Base-by-base conservation (phyloP, 2,113 vertebrate genomes). In the Lophochroa leadbeateri region DNA sequence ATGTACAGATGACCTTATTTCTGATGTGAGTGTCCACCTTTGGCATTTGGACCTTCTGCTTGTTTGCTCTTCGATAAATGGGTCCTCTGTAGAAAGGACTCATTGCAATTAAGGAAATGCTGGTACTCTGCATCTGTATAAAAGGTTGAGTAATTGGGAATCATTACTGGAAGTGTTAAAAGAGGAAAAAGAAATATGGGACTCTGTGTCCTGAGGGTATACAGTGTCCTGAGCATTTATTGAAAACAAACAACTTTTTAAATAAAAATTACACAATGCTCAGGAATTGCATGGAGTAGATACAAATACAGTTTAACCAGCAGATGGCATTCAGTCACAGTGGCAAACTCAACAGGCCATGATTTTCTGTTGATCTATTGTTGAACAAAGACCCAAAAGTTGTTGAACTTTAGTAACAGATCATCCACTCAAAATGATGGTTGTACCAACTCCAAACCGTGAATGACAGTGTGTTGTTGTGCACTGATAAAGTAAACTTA, bases 1-100 rank as follows among this genome's bases (percentile, higher is more conserved):
- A 19, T 16, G 33, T 46, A n/a, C 33, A 69, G 31, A 49, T 86
- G 53, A 64, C 53, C 10, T 69, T 2, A 65, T 35, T 70, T 77
- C 64, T 57, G 68, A 35, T 75, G 50, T 55, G 43, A 70, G 3
- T 31, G 9, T 18, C 25, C 67, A 76, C 37, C 25, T 78, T 67
- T 44, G 75, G 18, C 61, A 58, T 53, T 82, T 79, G 43, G 79
- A 58, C 50, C 19, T 85, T 43, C 18, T 53, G 37, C 16, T 88
- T 86, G 11, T 88, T 88, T 79, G 39, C 55, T 78, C 29, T 39
- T 95, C 88, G 55, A 74, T 47, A 52, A 94, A 82, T 33, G 33
- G 46, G 10, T 63, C 24, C 8, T 74, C 61, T 70, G 24, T 79
- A 46, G 85, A 57, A 50, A 53, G 4, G 9, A 53, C 71, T 44